These are phyloP conservation scores for Eurytoma californica DNA, from an alignment of 2,888 invertebrate genomes.

Conservation along the genomic window DNA sequence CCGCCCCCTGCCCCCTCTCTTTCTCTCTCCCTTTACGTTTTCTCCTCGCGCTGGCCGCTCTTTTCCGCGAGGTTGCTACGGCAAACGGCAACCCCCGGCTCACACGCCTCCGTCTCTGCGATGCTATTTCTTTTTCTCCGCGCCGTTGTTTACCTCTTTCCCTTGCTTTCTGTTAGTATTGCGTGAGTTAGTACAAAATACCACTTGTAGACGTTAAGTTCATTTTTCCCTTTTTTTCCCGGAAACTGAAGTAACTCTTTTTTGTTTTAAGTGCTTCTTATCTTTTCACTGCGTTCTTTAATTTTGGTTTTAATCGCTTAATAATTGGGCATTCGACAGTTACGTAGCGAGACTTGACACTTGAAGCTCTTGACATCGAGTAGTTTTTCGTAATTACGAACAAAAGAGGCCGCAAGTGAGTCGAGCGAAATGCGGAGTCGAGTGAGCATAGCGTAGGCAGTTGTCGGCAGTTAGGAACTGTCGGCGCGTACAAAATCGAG, in stretches of 20 bases:
- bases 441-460: background rate
- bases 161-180: background rate
- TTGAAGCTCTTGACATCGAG: background rate
- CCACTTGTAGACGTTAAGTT: background rate
- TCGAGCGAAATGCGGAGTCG: conserved; percentile 4
- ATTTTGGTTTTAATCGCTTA: background rate
- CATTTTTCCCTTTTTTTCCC: background rate
- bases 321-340: background rate
- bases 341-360: too few relatives aligned
- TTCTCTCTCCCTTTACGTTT: conserved; percentile 4
- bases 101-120: conserved; percentile 4
- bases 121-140: conserved; percentile 11
- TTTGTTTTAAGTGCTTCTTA: background rate
- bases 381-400: conserved; percentile 14
- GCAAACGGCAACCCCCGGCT: conserved; percentile 24
- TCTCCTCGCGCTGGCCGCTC: conserved; percentile 4
- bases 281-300: background rate
- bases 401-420: background rate
- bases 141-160: conserved; percentile 31
- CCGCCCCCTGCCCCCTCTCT: conserved; percentile 54
- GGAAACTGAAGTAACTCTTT: background rate
- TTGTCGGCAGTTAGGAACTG: conserved; percentile 18
- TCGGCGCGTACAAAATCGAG: conserved; percentile 48
- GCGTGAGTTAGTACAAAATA: too few relatives aligned
- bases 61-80: conserved; percentile 16